These are phyloP conservation scores for Apis laboriosa DNA, from an alignment of 1,140 invertebrate genomes.

Conservation along the genomic window DNA sequence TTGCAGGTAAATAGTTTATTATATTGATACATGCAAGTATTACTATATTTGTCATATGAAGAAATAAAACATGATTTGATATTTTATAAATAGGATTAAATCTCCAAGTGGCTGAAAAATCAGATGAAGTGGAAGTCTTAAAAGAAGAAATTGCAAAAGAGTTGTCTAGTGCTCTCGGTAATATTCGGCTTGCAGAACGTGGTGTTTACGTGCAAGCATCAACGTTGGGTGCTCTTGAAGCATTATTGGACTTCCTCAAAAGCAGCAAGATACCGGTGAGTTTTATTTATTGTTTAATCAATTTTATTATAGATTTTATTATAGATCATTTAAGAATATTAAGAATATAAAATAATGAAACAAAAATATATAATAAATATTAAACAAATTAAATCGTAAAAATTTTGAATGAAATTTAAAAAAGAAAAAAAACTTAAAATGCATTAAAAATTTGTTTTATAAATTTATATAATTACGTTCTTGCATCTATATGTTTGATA, in stretches of 20 bases:
- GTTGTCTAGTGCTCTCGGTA: conserved; percentile 93
- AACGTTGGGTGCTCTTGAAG: conserved; percentile 98
- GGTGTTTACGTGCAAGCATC: conserved; percentile 99
- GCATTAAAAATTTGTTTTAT: neutral
- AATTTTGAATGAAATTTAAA: neutral
- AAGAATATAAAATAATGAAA: neutral
- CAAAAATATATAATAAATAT: neutral
- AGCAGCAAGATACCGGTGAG: conserved; percentile 97
- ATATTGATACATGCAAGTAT: neutral
- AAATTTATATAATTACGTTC: neutral
- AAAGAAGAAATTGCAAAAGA: conserved; percentile 91
- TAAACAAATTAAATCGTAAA: neutral
- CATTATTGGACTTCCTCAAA: conserved; percentile 96
- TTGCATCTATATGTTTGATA: neutral
- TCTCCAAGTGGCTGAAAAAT: conserved; percentile 92
- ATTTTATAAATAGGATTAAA: conserved; percentile 85
- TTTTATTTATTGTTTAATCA: conserved; percentile 54
- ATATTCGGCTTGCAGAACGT: conserved; percentile 94
- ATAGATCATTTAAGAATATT: neutral
- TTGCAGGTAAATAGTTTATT: conserved; percentile 86
- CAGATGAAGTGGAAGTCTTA: conserved; percentile 93
- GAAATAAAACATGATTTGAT: neutral
- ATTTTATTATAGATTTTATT: neutral
- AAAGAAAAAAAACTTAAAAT: neutral
- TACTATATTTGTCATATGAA: neutral